These are phyloP conservation scores for Leucophenga maculata DNA, from an alignment of 2,888 invertebrate species.

Conservation along the genomic window DNA sequence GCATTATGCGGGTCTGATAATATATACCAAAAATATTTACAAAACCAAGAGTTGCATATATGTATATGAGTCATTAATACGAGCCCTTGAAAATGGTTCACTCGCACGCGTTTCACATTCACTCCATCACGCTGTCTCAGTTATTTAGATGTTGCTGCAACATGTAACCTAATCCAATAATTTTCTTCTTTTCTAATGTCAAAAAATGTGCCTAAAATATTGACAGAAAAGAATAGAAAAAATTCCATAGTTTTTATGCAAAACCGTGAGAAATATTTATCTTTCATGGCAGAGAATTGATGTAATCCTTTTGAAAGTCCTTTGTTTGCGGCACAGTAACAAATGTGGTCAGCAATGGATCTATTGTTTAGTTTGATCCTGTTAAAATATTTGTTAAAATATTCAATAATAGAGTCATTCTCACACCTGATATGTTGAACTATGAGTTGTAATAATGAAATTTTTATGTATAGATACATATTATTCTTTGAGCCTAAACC, in stretches of 20 bases:
- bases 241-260: conserved; percentile 9
- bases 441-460: no score
- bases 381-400: no score
- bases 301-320: conserved; percentile 16
- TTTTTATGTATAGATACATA: no score
- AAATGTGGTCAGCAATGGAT: no score
- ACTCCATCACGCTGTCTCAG: neutral
- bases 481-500: no score
- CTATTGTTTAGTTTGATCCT: no score
- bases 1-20: conserved; percentile 16
- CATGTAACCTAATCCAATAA: conserved; percentile 24
- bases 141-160: conserved; percentile 3
- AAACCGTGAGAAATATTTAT: conserved; percentile 19
- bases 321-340: neutral
- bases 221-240: neutral
- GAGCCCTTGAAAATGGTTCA: conserved; percentile 14
- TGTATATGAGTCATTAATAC: neutral
- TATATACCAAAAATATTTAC: neutral
- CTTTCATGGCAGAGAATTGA: neutral
- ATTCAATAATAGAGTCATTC: no score
- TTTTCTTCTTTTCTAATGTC: neutral
- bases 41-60: neutral
- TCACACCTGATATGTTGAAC: no score
- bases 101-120: neutral
- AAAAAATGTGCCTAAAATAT: neutral